These are phyloP conservation scores for Meandrusa payeni DNA, from an alignment of 2,888 invertebrate species.

Conservation along the genomic window DNA sequence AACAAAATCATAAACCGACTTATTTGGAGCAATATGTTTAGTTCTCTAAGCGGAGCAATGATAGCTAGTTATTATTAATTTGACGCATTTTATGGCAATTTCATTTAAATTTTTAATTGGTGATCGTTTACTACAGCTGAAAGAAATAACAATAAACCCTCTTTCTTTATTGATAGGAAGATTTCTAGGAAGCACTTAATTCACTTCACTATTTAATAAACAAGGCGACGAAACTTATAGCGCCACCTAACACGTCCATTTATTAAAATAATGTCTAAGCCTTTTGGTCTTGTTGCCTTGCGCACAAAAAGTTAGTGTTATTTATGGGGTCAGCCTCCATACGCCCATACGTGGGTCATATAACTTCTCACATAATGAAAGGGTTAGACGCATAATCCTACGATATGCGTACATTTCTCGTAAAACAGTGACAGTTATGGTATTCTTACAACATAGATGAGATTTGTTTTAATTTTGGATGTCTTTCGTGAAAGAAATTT, in stretches of 20 bases:
- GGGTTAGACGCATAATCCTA: conserved; percentile 18
- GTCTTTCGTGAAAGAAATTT: too few relatives aligned
- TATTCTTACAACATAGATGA: background rate
- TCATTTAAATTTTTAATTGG: too few relatives aligned
- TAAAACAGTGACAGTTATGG: conserved; percentile 5
- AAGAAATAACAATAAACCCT: too few relatives aligned
- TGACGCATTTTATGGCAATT: too few relatives aligned
- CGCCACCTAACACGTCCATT: conserved; percentile 16
- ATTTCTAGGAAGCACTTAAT: too few relatives aligned
- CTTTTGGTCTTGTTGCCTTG: conserved; percentile 11
- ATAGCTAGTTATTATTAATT: too few relatives aligned
- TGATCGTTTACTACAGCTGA: too few relatives aligned
- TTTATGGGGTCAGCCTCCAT: conserved; percentile 18
- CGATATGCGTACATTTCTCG: conserved; percentile 9
- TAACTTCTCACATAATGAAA: conserved; percentile 20
- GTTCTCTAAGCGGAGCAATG: too few relatives aligned
- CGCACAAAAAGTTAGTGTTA: conserved; percentile 22
- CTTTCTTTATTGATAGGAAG: too few relatives aligned
- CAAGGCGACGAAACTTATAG: conserved; percentile 1
- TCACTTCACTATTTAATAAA: conserved; percentile 11
- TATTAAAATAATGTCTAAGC: conserved; percentile 19
- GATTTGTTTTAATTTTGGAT: too few relatives aligned
- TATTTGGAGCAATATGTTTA: too few relatives aligned
- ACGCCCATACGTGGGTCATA: conserved; percentile 13
- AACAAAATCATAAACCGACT: too few relatives aligned